phyloP scores from a whole-genome alignment of 2,888 invertebrate species.

The Cheiracanthium punctorium region DNA sequence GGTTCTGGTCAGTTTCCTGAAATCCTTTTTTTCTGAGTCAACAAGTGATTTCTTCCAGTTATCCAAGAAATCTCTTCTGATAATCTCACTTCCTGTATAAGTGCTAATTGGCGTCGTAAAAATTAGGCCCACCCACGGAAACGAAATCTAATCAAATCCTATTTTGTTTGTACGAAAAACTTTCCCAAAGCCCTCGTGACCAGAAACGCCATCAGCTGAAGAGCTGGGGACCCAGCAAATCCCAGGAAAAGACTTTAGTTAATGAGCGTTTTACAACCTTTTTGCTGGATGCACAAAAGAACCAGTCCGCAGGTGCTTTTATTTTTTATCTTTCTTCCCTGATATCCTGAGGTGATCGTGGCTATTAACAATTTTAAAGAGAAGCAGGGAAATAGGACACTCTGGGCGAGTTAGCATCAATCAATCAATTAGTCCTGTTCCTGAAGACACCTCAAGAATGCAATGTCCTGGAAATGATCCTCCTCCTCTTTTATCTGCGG shows the following conservation, averaged over 20 bases:
- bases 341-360: background rate
- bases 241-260: background rate
- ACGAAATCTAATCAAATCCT: background rate
- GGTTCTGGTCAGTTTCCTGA: too few relatives aligned
- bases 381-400: background rate
- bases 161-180: background rate
- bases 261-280: background rate
- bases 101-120: background rate
- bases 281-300: background rate
- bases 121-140: background rate
- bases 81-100: background rate
- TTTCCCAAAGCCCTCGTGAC: background rate
- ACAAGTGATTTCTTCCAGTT: too few relatives aligned
- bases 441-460: background rate
- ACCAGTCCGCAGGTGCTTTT: background rate
- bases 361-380: background rate
- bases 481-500: background rate
- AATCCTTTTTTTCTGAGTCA: too few relatives aligned
- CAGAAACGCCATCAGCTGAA: background rate
- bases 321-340: background rate
- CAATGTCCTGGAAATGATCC: background rate
- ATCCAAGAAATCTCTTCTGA: background rate
- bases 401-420: slow-evolving; percentile 16
- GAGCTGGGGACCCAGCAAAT: background rate
- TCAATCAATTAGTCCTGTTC: slow-evolving; percentile 36